These are phyloP conservation scores for Gallinago solitaria DNA, from an alignment of 2,797 vertebrate genomes.

Conservation along the genomic window DNA sequence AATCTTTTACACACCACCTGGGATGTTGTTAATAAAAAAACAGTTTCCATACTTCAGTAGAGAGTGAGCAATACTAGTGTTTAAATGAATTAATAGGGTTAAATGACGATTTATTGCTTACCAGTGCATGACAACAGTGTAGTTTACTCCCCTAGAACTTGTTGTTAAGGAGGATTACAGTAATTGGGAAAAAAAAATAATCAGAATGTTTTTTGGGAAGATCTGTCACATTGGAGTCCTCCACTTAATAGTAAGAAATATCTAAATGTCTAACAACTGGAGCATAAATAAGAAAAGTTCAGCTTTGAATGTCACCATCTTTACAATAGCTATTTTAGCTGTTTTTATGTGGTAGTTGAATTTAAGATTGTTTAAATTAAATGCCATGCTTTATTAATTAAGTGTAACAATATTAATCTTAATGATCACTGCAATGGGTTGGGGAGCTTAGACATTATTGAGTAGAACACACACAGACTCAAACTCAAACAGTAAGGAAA, in stretches of 20 bases:
- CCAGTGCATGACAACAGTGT: neutral
- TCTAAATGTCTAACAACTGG: neutral
- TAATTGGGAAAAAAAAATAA: neutral
- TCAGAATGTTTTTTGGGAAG: neutral
- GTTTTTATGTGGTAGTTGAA: neutral
- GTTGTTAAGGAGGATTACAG: neutral
- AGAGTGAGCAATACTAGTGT: neutral
- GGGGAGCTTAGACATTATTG: neutral
- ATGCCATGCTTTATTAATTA: constrained; percentile 4
- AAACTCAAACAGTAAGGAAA: neutral
- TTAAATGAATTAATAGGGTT: neutral
- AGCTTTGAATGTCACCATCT: neutral
- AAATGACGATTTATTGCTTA: neutral
- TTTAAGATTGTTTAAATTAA: constrained; percentile 16
- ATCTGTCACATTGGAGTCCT: neutral
- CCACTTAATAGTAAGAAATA: neutral
- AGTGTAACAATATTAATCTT: constrained; percentile 21
- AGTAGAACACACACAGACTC: constrained; percentile 2
- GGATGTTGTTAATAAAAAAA: neutral
- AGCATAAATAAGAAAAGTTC: neutral
- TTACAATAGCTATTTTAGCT: neutral
- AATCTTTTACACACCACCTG: neutral
- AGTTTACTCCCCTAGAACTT: neutral
- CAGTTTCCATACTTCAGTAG: neutral
- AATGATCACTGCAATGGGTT: neutral